Base-by-base conservation (phyloP, 2,113 vertebrate genomes). In the Dasypus novemcinctus region DNA sequence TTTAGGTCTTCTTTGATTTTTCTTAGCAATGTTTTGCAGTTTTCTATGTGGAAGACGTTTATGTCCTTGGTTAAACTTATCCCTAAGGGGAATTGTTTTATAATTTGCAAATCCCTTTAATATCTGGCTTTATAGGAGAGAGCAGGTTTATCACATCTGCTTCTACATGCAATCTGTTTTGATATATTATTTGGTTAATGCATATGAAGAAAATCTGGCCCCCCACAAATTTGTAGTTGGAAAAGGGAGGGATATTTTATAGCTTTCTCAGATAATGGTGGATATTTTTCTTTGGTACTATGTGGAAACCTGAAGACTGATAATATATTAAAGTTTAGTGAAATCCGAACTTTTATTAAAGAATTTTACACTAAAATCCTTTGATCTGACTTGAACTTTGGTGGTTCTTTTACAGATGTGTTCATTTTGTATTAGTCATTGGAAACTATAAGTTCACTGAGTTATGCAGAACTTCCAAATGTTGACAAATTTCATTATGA, bases 101-200 rank as follows among this genome's bases (percentile, higher is more conserved):
- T 57, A 75, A 75, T 94, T 96, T 83, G 20, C 31, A 93, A 71
- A 90, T 79, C 31, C 36, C 41, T 78, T 80, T 75, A 74, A 46
- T 71, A 31, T 68, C 43, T 66, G n/a, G 17, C 41, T 92, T 92
- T 87, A 90, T 21, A 85, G 33, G 92, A 93, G 29, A 97, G 10
- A 87, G 21, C 31, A 64, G 36, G 54, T 76, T 83, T 87, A 74
- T 74, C 43, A 64, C 81, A 75, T 9, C 4, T 79, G 17, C 41
- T 84, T 90, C 54, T 87, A 31, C 43, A 87, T 61, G 90, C 46
- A 36, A 78, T 69, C 31, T 49, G 25, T 75, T 76, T 83, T 33
- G 29, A 84, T 75, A 38, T 2, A 2, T 14, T 87, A 59, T 72
- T 91, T 74, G 7, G 25, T 61, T 87, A 59, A 94, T 69, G 41